A percentile compares a stretch with the other conserved stretches of the same genome.
These are phyloP conservation scores for Amphiprion percula DNA, from an alignment of 2,113 vertebrate genomes.

Conservation along the genomic window DNA sequence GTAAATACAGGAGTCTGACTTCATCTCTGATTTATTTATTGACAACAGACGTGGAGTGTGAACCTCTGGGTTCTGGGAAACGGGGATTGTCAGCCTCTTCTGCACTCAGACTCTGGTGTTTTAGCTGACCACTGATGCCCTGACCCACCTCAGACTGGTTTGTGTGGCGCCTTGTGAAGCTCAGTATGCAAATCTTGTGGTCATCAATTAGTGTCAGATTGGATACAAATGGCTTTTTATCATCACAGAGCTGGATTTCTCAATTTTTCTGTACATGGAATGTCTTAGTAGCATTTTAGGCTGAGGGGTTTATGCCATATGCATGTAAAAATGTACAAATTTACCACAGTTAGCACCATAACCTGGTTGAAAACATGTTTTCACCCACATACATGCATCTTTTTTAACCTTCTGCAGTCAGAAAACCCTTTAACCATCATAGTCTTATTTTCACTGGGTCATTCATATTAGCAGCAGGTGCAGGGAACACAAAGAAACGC, in stretches of 20 bases:
- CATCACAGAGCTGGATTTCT: not conserved
- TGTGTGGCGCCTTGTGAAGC: slow-evolving; percentile 6
- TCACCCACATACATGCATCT: not conserved
- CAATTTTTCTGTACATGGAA: not conserved
- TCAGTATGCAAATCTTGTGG: not conserved
- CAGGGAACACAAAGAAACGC: not conserved
- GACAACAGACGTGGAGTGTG: slow-evolving; percentile 85
- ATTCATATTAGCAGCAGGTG: not conserved
- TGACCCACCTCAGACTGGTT: slow-evolving; percentile 4
- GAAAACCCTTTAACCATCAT: not conserved
- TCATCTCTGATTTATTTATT: slow-evolving; percentile 91
- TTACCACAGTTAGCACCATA: not conserved
- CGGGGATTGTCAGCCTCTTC: slow-evolving; percentile 12
- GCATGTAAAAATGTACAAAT: not conserved
- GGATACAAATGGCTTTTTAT: not conserved
- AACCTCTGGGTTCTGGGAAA: slow-evolving; percentile 52
- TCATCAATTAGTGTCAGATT: not conserved
- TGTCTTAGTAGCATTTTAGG: not conserved
- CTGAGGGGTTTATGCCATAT: not conserved
- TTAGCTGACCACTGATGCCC: slow-evolving; percentile 15
- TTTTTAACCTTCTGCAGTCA: not conserved
- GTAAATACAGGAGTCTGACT: slow-evolving; percentile 90
- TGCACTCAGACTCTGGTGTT: not conserved
- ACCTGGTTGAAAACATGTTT: not conserved
- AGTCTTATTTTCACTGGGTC: not conserved